These are phyloP conservation scores for Acanthaster planci DNA, from an alignment of 35 echinoderm and acorn worm genomes.

Conservation along the genomic window DNA sequence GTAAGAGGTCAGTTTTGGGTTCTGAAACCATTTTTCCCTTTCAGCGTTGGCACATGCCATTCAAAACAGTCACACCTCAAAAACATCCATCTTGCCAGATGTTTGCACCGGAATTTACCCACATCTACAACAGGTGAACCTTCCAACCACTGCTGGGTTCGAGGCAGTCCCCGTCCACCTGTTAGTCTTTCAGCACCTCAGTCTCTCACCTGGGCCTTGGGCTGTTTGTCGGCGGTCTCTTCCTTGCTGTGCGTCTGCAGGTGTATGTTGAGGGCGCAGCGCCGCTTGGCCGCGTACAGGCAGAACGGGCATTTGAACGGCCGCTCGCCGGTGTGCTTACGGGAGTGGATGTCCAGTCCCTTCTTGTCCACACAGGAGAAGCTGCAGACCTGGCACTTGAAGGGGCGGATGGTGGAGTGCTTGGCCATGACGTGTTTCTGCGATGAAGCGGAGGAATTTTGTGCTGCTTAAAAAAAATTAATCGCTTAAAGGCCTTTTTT, in stretches of 20 bases:
- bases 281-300: constrained; percentile 81
- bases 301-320: constrained; percentile 80
- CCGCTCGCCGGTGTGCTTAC: constrained; percentile 88
- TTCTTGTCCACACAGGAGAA: constrained; percentile 93
- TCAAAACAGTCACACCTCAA: not conserved
- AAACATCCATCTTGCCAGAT: not conserved
- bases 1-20: too few relatives aligned
- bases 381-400: constrained; percentile 72
- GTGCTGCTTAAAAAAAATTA: too few relatives aligned
- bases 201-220: too few relatives aligned
- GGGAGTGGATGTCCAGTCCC: constrained; percentile 78
- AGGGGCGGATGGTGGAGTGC: constrained; percentile 87
- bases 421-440: constrained; percentile 99
- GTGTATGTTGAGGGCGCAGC: constrained; percentile 86
- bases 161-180: not conserved
- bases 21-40: too few relatives aligned
- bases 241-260: constrained; percentile 67
- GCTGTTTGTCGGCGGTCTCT: too few relatives aligned
- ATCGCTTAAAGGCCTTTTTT: too few relatives aligned
- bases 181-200: not conserved
- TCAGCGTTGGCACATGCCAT: too few relatives aligned
- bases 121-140: not conserved
- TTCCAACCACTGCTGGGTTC: not conserved
- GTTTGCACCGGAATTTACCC: not conserved
- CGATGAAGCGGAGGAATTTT: too few relatives aligned